A percentile compares a stretch with the other conserved stretches of the same genome.
Evolutionary conservation across 2,797 vertebrate species (phyloP).

Genomic region (Odontamblyopus rebecca): DNA sequence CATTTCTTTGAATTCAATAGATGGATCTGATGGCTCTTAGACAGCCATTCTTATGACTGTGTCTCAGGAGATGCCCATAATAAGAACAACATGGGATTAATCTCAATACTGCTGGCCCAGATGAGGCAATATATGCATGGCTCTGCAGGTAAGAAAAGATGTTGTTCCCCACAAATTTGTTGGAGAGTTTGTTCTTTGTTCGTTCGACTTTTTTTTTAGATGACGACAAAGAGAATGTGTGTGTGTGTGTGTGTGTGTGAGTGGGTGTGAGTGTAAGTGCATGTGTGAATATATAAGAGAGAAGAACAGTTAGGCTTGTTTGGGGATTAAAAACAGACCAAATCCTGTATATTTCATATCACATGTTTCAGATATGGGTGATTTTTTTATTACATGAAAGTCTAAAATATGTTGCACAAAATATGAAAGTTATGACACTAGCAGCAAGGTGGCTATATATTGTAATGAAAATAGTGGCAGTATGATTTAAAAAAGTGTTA

Average conservation of each 20-base stretch:
- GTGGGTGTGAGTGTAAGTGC: neutral
- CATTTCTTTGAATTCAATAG: slow-evolving; percentile 80
- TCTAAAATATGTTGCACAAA: too few species aligned
- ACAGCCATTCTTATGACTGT: slow-evolving; percentile 74
- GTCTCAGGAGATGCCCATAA: slow-evolving; percentile 80
- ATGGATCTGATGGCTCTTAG: slow-evolving; percentile 77
- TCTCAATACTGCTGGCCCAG: slow-evolving; percentile 64
- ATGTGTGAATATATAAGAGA: neutral
- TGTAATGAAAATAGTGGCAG: neutral
- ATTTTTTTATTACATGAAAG: too few species aligned
- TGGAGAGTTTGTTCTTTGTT: slow-evolving; percentile 46
- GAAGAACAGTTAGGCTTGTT: neutral
- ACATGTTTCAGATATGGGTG: neutral
- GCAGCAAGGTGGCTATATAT: too few species aligned
- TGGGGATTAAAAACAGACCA: neutral
- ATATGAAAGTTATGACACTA: too few species aligned
- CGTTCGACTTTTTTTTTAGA: slow-evolving; percentile 13
- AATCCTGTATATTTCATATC: neutral
- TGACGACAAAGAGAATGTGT: slow-evolving; percentile 11
- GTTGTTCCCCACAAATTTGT: slow-evolving; percentile 58
- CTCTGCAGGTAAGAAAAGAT: slow-evolving; percentile 54
- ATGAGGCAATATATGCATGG: slow-evolving; percentile 71
- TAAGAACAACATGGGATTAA: slow-evolving; percentile 78
- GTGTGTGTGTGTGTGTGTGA: neutral
- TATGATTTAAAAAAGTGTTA: neutral